Evolutionary conservation across 2,888 invertebrate genomes (phyloP), one percentile per base, ranked within the genome.

Genomic region (Sinodicranocentrus sp.): DNA sequence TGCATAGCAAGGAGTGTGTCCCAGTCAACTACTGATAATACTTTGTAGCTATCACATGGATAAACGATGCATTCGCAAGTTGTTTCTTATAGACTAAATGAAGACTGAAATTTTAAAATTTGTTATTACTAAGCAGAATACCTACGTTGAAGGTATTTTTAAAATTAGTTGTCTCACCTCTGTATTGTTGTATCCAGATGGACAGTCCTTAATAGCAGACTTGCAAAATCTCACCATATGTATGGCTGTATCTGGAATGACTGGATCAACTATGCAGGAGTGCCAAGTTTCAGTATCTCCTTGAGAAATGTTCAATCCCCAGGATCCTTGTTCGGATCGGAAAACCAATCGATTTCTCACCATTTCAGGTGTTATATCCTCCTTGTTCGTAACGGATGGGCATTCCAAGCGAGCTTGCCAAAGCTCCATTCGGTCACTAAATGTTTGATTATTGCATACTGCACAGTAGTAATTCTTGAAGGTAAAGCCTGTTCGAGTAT

Each of bases 351-450:
- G 67, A 85, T 89, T 71, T 84, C 75, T 28, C 84, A 89, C 67
- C 82, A 85, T 59, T 84, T 87, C 75, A 77, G 86, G 63, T 44
- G 85, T 78, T 19, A 85, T 21, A 67, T 86, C 77, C 59, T 87
- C 86, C 82, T 87, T 87, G 57, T 82, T 86, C 1, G 76, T 76
- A 19, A 90, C 85, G 3, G 89, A 89, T 0, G 90, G 90, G 82
- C 91, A 91, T 44, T 91, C 91, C 39, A 92, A 86, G 10, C 90
- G 87, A 6, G 91, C 90, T 39, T 89, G 89, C 92, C 92, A 91
- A 15, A 91, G 78, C 23, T 90, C 90, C 72, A 89, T 87, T 26
- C 87, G 21, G 10, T 87, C 87, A 48, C 54, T 85, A 59, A 87
- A 87, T n/a, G 86, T 88, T 84, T 91, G 91, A 1, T 89, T 89